phyloP scores from a whole-genome alignment of 2,113 vertebrate species.

The Thinocorus orbignyianus region DNA sequence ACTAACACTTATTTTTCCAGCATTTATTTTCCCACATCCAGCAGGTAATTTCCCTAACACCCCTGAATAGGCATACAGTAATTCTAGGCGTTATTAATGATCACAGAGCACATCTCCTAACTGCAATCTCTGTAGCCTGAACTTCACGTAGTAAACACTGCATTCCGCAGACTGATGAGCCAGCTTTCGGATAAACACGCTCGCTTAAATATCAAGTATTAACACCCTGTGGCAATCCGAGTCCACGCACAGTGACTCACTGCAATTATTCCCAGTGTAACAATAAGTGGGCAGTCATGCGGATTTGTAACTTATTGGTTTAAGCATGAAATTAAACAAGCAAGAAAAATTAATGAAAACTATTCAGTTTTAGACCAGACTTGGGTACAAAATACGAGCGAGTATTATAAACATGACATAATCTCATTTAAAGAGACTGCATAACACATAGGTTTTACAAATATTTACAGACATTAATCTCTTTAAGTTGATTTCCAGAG shows the following conservation, averaged over 20 bases:
- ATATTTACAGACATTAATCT: constrained; percentile 74
- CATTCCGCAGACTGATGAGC: background rate
- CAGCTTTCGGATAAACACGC: constrained; percentile 42
- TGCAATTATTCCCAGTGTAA: constrained; percentile 39
- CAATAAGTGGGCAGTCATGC: constrained; percentile 63
- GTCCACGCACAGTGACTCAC: constrained; percentile 47
- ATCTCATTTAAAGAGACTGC: constrained; percentile 61
- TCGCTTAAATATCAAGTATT: constrained; percentile 41
- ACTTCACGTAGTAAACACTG: background rate
- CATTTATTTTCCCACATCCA: background rate
- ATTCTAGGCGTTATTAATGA: background rate
- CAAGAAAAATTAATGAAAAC: constrained; percentile 57
- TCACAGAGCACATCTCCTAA: background rate
- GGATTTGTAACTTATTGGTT: constrained; percentile 57
- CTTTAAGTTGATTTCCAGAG: constrained; percentile 65
- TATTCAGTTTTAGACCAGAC: constrained; percentile 45
- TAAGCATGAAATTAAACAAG: constrained; percentile 67
- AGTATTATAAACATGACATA: constrained; percentile 64
- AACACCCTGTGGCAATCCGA: constrained; percentile 44
- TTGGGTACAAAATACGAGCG: constrained; percentile 22
- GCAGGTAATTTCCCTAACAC: background rate
- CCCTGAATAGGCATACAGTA: background rate
- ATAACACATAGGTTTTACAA: constrained; percentile 62
- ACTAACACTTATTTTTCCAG: background rate
- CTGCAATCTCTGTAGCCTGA: background rate